A percentile compares a stretch with the other conserved stretches of the same genome.
Evolutionary conservation across 2,888 invertebrate genomes (phyloP).

Genomic region (Spisula solida): DNA sequence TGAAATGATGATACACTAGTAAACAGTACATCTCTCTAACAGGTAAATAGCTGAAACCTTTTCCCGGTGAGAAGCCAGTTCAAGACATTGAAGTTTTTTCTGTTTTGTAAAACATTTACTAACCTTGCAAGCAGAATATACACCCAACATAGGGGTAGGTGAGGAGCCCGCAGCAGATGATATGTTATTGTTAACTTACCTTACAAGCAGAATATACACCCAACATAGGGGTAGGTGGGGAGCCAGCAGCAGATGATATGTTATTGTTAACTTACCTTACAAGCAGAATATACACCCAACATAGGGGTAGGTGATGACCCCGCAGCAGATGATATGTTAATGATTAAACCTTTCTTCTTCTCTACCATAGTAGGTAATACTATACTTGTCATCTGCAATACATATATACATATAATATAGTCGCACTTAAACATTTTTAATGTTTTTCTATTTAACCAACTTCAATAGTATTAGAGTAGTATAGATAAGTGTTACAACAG

Average conservation of each 20-base stretch:
- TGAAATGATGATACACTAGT: too few species aligned
- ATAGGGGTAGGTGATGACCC: constrained; percentile 94
- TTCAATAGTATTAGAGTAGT: too few species aligned
- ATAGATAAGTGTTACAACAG: too few species aligned
- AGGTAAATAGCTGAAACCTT: too few species aligned
- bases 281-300: constrained; percentile 94
- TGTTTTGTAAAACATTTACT: neutral
- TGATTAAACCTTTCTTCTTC: constrained; percentile 92
- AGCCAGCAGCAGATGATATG: neutral
- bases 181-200: constrained; percentile 88
- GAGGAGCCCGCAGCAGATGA: too few species aligned
- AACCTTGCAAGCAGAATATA: constrained; percentile 96
- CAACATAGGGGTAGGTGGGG: constrained; percentile 93
- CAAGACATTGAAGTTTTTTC: too few species aligned
- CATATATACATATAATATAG: neutral
- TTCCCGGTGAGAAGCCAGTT: too few species aligned
- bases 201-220: constrained; percentile 96
- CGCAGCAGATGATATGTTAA: constrained; percentile 96
- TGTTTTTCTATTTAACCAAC: too few species aligned
- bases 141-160: constrained; percentile 93
- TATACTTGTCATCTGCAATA: constrained; percentile 92
- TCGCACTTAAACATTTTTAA: too few species aligned
- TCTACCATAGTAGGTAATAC: constrained; percentile 92
- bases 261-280: constrained; percentile 91
- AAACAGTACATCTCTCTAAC: too few species aligned